Percentiles rank a stretch among this genome's conserved stretches.
phyloP scores from a whole-genome alignment of 2,888 invertebrate species.

The Tachina grossa region DNA sequence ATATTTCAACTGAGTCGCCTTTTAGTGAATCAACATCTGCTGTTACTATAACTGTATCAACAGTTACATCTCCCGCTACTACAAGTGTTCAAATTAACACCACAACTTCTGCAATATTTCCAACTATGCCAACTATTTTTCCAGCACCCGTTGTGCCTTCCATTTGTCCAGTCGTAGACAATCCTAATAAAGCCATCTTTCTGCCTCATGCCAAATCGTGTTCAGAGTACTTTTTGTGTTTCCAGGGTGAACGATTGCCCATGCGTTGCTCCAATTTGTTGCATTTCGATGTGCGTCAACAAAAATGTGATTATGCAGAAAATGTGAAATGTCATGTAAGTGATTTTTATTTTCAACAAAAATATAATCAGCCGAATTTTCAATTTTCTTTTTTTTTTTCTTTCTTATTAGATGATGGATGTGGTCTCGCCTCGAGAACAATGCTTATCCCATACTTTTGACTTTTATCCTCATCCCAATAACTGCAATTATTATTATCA shows the following conservation, averaged over 20 bases:
- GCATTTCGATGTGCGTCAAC: conserved; percentile 77
- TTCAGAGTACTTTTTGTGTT: conserved; percentile 79
- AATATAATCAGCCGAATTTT: not conserved
- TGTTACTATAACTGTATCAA: not conserved
- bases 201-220: conserved; percentile 77
- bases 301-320: conserved; percentile 79
- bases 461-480: conserved; percentile 75
- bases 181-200: conserved; percentile 75
- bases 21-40: conserved; percentile 32
- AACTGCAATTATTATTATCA: conserved; percentile 81
- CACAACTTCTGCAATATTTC: not conserved
- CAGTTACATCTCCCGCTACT: not conserved
- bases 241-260: conserved; percentile 74
- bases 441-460: conserved; percentile 38
- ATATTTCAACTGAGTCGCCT: conserved; percentile 32
- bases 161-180: conserved; percentile 75
- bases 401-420: conserved; percentile 47
- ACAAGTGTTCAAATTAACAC: not conserved
- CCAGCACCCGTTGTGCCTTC: conserved; percentile 9
- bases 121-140: not conserved
- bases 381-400: not conserved
- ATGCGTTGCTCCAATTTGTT: conserved; percentile 78
- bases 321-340: conserved; percentile 78
- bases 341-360: not conserved
- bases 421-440: conserved; percentile 53